Base-by-base conservation (phyloP, 2,113 vertebrate species). In the Xenotilapia leptura region DNA sequence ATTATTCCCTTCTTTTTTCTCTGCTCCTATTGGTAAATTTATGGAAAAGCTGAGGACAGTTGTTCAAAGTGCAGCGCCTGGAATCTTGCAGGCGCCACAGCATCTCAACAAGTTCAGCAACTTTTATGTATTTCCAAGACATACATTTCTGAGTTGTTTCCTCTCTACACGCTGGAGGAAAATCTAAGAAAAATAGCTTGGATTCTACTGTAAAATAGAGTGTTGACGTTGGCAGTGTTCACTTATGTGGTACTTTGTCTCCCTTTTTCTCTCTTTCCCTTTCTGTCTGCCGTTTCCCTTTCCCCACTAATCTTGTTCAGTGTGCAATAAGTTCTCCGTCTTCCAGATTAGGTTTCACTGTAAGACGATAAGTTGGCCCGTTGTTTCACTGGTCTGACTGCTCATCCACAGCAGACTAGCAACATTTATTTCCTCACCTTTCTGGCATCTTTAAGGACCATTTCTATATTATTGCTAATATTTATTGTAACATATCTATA, bases 111-210 rank as follows among this genome's bases (percentile, higher is more conserved):
- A 89, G 82, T 89, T 77, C 47, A 12, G 31, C 12, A 9, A 56
- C 91, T 92, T 93, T 93, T 36, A 93, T 92, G 90, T 51, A 86
- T 80, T 89, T 93, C 93, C 91, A 94, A 93, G 84, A 93, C 82
- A 90, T 19, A 91, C 92, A 92, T 62, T 86, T 90, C 10, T 4
- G 82, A 89, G 62, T 53, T 88, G 86, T 90, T 91, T 94, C 90
- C 89, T 91, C 79, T 21, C 28, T 26, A 89, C 81, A 84, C 21
- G 56, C 82, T 80, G 87, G 80, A 91, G 90, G 84, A 80, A 92
- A 92, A 87, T 83, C 51, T 47, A 62, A 90, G 90, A 86, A 84
- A 88, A 91, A 89, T 79, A 60, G 55, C 31, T 80, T 6, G 73
- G 87, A 89, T 82, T 93, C 28, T 42, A 47, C 62, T 79, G 45